Evolutionary conservation across 2,888 invertebrate genomes (phyloP).

Genomic region (Acleris sparsana): DNA sequence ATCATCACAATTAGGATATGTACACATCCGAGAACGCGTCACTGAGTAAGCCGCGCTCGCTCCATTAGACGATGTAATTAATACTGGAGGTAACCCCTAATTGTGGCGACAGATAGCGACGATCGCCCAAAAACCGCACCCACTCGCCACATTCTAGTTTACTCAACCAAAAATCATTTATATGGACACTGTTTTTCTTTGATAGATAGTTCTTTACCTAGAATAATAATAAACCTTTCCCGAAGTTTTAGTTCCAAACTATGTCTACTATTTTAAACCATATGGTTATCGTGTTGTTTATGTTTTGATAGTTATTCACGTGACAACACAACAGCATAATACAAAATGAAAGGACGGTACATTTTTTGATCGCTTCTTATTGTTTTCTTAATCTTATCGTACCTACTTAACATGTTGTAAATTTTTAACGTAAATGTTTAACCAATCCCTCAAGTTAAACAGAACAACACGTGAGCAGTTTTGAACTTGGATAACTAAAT

Average conservation of each 20-base stretch:
- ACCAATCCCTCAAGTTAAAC: not conserved
- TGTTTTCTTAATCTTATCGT: too few relatives aligned
- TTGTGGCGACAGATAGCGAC: slow-evolving; percentile 72
- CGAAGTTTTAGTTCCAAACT: too few relatives aligned
- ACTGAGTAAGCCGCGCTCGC: slow-evolving; percentile 64
- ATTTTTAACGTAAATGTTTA: too few relatives aligned
- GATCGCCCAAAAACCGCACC: slow-evolving; percentile 70
- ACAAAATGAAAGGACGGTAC: too few relatives aligned
- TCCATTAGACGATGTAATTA: slow-evolving; percentile 82
- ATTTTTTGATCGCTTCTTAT: too few relatives aligned
- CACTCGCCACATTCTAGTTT: slow-evolving; percentile 42
- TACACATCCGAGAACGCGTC: slow-evolving; percentile 63
- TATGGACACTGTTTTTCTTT: not conserved
- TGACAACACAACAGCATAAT: too few relatives aligned
- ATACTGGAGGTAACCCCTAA: slow-evolving; percentile 76
- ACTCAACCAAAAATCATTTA: slow-evolving; percentile 16
- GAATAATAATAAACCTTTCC: too few relatives aligned
- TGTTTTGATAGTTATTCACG: too few relatives aligned
- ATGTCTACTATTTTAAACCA: too few relatives aligned
- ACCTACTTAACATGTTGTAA: too few relatives aligned
- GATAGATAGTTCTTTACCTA: too few relatives aligned
- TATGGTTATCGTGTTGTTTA: too few relatives aligned
- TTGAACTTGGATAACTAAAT: slow-evolving; percentile 5
- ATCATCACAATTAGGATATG: slow-evolving; percentile 53
- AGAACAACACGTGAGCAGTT: not conserved